These are phyloP conservation scores for Drosophila lacicola DNA, from an alignment of 2,888 invertebrate species.

Conservation along the genomic window DNA sequence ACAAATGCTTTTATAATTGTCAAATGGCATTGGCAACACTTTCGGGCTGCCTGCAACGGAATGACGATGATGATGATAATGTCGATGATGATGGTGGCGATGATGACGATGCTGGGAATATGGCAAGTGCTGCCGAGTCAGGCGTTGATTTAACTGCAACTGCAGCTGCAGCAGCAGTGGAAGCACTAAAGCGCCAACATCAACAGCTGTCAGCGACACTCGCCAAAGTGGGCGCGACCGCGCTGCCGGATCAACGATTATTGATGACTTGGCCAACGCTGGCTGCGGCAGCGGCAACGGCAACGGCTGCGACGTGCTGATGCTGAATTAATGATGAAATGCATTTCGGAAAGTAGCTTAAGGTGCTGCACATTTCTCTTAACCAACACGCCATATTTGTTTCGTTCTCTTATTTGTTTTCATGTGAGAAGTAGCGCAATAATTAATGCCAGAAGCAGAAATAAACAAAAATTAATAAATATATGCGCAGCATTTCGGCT, in stretches of 20 bases:
- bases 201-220: conserved; percentile 77
- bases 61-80: conserved; percentile 12
- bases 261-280: conserved; percentile 74
- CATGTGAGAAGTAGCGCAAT: conserved; percentile 39
- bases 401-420: conserved; percentile 27
- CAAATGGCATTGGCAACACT: conserved; percentile 72
- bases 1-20: conserved; percentile 83
- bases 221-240: conserved; percentile 60
- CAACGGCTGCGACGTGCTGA: conserved; percentile 66
- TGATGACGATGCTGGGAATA: conserved; percentile 55
- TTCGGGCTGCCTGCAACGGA: conserved; percentile 35
- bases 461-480: conserved; percentile 21
- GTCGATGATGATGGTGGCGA: conserved; percentile 22
- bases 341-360: conserved; percentile 79
- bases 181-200: conserved; percentile 38
- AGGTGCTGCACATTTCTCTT: conserved; percentile 54
- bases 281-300: conserved; percentile 23
- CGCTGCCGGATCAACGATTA: conserved; percentile 76
- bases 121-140: conserved; percentile 55
- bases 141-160: conserved; percentile 68
- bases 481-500: conserved; percentile 15
- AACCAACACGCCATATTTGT: conserved; percentile 3
- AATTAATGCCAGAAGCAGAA: conserved; percentile 54
- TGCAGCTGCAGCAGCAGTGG: conserved; percentile 33
- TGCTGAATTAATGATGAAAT: conserved; percentile 82